phyloP scores from a whole-genome alignment of 2,113 vertebrate genomes.

The Piprites chloris region DNA sequence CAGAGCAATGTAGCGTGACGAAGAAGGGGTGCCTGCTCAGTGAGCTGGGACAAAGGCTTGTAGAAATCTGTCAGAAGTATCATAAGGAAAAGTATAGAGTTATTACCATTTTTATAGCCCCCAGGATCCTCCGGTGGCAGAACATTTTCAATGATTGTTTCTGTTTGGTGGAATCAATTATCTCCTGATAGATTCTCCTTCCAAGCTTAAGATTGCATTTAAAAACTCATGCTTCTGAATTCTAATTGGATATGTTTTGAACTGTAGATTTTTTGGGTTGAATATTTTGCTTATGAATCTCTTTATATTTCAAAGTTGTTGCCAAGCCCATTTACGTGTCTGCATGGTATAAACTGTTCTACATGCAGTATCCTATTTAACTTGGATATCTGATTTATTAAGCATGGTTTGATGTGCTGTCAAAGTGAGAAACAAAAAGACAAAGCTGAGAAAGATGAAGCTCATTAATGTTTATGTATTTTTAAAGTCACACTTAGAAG shows the following conservation, averaged over 20 bases:
- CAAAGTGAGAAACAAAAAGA: slow-evolving; percentile 29
- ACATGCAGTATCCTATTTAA: slow-evolving; percentile 11
- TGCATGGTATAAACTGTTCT: slow-evolving; percentile 24
- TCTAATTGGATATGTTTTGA: slow-evolving; percentile 65
- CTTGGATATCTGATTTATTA: slow-evolving; percentile 55
- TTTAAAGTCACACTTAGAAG: slow-evolving; percentile 48
- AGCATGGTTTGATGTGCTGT: slow-evolving; percentile 42
- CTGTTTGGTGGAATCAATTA: slow-evolving; percentile 74
- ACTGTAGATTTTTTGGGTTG: slow-evolving; percentile 38
- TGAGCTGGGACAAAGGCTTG: slow-evolving; percentile 11
- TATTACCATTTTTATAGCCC: slow-evolving; percentile 59
- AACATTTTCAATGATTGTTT: slow-evolving; percentile 70
- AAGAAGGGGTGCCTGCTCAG: slow-evolving; percentile 4
- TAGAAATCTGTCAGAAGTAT: slow-evolving; percentile 50
- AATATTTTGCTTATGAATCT: slow-evolving; percentile 71
- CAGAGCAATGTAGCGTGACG: neutral
- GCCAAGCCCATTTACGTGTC: slow-evolving; percentile 30
- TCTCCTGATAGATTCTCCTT: slow-evolving; percentile 72
- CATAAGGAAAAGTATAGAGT: slow-evolving; percentile 28
- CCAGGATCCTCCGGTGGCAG: slow-evolving; percentile 50
- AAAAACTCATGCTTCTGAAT: slow-evolving; percentile 73
- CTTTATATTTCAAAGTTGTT: slow-evolving; percentile 57
- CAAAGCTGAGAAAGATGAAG: slow-evolving; percentile 49
- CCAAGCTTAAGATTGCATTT: slow-evolving; percentile 73
- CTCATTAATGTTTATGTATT: slow-evolving; percentile 46